Evolutionary conservation across 92 coral and sea anemone genomes (phyloP).

Genomic region (Blastomussa wellsi): DNA sequence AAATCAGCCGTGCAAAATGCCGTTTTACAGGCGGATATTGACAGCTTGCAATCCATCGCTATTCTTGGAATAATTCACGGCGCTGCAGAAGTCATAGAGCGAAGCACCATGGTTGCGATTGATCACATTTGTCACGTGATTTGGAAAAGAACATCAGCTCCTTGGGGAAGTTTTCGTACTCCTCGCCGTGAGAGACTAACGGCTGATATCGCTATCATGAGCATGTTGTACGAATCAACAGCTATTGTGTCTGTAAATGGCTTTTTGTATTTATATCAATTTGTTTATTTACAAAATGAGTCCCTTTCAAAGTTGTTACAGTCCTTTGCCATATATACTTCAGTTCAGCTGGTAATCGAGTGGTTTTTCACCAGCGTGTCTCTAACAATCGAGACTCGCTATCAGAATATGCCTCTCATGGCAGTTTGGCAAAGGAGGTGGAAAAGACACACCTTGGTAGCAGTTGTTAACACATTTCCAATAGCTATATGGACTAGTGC

Average conservation of each 20-base stretch:
- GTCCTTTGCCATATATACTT: no score
- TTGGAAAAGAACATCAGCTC: constrained; percentile 1
- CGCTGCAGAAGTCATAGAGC: constrained; percentile 26
- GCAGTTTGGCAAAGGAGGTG: constrained; percentile 28
- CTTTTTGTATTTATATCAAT: neutral
- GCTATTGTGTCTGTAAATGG: no score
- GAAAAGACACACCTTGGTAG: constrained; percentile 13
- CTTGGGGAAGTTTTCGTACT: constrained; percentile 50
- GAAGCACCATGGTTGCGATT: constrained; percentile 28
- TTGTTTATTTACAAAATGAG: no score
- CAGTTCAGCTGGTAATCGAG: constrained; percentile 16
- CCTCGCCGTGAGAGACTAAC: constrained; percentile 46
- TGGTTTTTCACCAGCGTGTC: constrained; percentile 41
- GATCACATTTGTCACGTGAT: constrained; percentile 30
- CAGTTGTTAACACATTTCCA: neutral
- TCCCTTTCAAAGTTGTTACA: no score
- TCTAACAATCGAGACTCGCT: constrained; percentile 31
- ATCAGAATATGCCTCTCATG: constrained; percentile 39
- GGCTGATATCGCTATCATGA: constrained; percentile 47
- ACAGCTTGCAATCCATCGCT: constrained; percentile 9
- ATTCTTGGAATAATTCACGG: constrained; percentile 38
- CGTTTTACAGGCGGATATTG: constrained; percentile 25
- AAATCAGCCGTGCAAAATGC: constrained; percentile 2
- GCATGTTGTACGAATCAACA: constrained; percentile 7
- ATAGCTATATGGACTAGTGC: neutral